These are phyloP conservation scores for Harpagoxenus sublaevis DNA, from an alignment of 2,888 invertebrate species.

Conservation along the genomic window DNA sequence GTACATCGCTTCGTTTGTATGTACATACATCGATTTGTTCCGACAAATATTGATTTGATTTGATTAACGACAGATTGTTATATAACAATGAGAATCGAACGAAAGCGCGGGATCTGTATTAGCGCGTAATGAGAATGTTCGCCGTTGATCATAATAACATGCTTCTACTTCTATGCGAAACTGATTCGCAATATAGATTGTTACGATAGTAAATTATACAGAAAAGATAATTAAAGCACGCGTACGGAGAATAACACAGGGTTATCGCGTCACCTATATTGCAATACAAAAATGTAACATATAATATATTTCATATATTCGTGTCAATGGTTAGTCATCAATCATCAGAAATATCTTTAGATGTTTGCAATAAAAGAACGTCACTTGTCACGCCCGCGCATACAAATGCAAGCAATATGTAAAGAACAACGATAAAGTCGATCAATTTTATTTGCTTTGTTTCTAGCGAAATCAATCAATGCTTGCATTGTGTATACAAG, in stretches of 20 bases:
- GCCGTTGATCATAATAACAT: not conserved
- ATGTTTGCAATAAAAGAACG: constrained; percentile 1
- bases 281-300: not conserved
- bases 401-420: not conserved
- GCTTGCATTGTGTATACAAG: not conserved
- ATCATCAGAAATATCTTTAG: not conserved
- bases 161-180: not conserved
- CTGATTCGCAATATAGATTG: not conserved
- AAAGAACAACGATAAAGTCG: not conserved
- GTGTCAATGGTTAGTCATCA: not conserved
- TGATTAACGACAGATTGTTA: not conserved
- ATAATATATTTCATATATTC: not conserved
- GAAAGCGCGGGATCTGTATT: not conserved
- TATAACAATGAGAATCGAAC: not conserved
- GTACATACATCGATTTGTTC: not conserved
- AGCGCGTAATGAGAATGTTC: constrained; percentile 4
- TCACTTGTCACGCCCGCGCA: no score
- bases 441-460: not conserved
- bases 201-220: constrained; percentile 15
- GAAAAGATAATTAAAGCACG: constrained; percentile 2
- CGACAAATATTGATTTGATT: not conserved
- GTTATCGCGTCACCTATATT: not conserved
- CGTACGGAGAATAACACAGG: not conserved
- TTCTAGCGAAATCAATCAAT: not conserved
- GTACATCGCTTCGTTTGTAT: no score